phyloP scores from a whole-genome alignment of 2,888 invertebrate species.

The Eupithecia insigniata region DNA sequence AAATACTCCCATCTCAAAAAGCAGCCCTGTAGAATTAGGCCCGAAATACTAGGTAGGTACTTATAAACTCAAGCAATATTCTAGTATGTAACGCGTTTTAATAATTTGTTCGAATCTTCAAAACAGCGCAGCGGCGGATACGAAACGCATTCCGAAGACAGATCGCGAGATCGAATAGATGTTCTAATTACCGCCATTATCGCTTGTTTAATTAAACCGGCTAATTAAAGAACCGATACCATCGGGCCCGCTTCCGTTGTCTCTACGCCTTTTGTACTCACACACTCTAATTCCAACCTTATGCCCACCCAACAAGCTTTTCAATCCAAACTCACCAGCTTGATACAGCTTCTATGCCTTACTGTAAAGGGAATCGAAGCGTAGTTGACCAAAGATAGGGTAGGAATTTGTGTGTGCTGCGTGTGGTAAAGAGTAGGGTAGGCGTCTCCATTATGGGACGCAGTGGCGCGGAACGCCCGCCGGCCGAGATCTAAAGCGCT shows the following conservation, averaged over 20 bases:
- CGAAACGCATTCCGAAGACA: constrained; percentile 43
- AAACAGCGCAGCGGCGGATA: constrained; percentile 28
- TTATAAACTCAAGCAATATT: neutral
- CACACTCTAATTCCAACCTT: constrained; percentile 39
- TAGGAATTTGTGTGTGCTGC: constrained; percentile 31
- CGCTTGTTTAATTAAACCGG: constrained; percentile 74
- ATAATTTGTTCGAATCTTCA: neutral
- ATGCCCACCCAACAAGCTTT: constrained; percentile 22
- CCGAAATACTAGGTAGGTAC: neutral
- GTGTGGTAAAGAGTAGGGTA: constrained; percentile 54
- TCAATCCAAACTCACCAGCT: constrained; percentile 32
- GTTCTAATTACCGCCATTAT: constrained; percentile 73
- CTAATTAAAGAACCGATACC: constrained; percentile 75
- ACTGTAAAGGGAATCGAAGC: constrained; percentile 25
- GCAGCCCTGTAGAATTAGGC: neutral
- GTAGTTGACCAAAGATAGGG: neutral
- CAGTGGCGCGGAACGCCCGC: constrained; percentile 79
- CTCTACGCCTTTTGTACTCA: constrained; percentile 59
- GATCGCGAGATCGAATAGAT: constrained; percentile 61
- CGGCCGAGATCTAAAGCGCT: constrained; percentile 74
- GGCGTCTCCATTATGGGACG: constrained; percentile 72
- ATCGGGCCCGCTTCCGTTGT: constrained; percentile 68
- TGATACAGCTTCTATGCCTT: constrained; percentile 21
- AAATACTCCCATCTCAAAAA: neutral
- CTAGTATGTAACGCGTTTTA: neutral